Base-by-base conservation (phyloP, 2,797 vertebrate genomes). In the Austrolebias charrua region DNA sequence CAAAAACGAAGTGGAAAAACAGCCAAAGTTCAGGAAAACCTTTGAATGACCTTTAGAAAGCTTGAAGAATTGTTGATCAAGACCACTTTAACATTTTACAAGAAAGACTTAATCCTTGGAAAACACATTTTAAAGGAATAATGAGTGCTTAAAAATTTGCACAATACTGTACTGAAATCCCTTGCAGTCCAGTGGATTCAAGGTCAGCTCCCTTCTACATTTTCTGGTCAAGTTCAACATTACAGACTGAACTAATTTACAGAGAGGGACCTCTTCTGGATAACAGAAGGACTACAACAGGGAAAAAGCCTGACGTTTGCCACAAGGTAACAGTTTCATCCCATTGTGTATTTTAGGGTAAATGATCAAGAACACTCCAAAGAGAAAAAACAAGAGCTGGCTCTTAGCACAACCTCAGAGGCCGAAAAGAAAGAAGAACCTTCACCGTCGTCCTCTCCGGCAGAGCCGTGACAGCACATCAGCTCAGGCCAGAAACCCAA, bases 371-470 rank as follows among this genome's bases (percentile, higher is more conserved):
- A 86, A 53, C 90, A 88, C 55, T 65, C 59, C 8, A 86, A 85
- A 20, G 87, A 90, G 60, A 77, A 76, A 61, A 91, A 90, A 75
- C 86, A 88, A 69, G 91, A 90, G 44, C 6, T 90, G 78, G 87
- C 68, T 59, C 81, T 92, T 59, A 90, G 84, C 53, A 75, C 55
- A 0, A 83, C 86, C 5, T 63, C 80, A 44, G 87, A 83, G 24
- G 66, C 73, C 20, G 82, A 75, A 54, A 91, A 71, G 66, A 86
- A 69, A 76, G 88, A 88, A 7, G 89, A 92, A 49, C 50, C 82
- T 0, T 79, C 70, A 1, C 56, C 56, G 1, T 38, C 64, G 15
- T n/a, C n/a, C n/a, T 66, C 63, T 63, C 77, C 84, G 55, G 61
- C 75, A 2, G 83, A 91, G 45, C 83, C 84, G 1, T 90, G 82